phyloP scores from a whole-genome alignment of 2,888 invertebrate genomes.

The Synanthedon formicaeformis region DNA sequence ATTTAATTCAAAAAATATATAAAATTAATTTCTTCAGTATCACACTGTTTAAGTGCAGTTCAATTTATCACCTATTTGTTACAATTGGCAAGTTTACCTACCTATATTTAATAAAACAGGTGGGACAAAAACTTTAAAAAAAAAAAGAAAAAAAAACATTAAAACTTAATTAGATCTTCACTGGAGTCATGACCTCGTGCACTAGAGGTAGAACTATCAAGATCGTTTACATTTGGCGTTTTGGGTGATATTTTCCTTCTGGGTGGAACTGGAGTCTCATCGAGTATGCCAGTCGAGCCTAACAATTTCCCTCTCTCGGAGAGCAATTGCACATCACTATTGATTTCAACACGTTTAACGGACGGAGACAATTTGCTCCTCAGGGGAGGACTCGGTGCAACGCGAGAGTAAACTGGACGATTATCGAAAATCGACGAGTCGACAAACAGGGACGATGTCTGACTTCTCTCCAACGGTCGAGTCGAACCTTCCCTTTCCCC shows the following conservation, averaged over 20 bases:
- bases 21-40: no score
- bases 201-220: slow-evolving; percentile 10
- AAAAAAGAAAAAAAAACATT: slow-evolving; percentile 6
- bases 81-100: not conserved
- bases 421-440: slow-evolving; percentile 52
- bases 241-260: slow-evolving; percentile 50
- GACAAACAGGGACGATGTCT: slow-evolving; percentile 44
- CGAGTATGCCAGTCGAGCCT: slow-evolving; percentile 42
- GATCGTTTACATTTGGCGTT: slow-evolving; percentile 7
- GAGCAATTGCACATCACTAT: slow-evolving; percentile 27
- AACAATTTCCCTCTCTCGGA: slow-evolving; percentile 37
- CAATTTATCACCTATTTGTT: not conserved
- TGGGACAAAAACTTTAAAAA: slow-evolving; percentile 4
- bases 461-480: slow-evolving; percentile 48
- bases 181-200: slow-evolving; percentile 17
- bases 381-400: slow-evolving; percentile 61
- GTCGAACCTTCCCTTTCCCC: slow-evolving; percentile 16
- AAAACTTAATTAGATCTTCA: slow-evolving; percentile 62
- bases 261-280: slow-evolving; percentile 47
- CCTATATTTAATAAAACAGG: slow-evolving; percentile 3
- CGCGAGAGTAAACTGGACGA: slow-evolving; percentile 42
- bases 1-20: no score
- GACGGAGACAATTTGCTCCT: slow-evolving; percentile 49
- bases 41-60: no score
- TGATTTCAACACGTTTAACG: slow-evolving; percentile 23